These are phyloP conservation scores for Anniella stebbinsi DNA, from an alignment of 2,797 vertebrate species.

Conservation along the genomic window DNA sequence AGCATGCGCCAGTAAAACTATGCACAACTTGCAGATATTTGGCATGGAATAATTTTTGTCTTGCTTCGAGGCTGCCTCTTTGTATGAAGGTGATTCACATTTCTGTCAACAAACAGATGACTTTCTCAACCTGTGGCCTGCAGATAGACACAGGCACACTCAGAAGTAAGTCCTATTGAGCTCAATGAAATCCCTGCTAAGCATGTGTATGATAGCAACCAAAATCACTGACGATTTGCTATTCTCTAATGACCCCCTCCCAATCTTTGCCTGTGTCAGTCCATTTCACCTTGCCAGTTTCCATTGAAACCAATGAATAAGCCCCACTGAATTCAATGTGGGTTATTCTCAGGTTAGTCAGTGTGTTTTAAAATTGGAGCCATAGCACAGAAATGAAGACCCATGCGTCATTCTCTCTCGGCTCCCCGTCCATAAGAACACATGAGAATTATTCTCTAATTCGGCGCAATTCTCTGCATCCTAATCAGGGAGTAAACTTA, in stretches of 20 bases:
- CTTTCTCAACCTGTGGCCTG: neutral
- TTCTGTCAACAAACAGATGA: conserved; percentile 26
- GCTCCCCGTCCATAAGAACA: neutral
- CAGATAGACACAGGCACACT: neutral
- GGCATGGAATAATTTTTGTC: conserved; percentile 13
- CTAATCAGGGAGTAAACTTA: neutral
- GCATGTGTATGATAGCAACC: neutral
- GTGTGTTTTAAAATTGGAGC: neutral
- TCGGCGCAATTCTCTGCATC: neutral
- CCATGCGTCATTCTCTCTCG: neutral
- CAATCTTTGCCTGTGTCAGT: neutral
- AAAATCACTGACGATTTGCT: neutral
- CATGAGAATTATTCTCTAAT: neutral
- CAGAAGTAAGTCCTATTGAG: neutral
- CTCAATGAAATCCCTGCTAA: neutral
- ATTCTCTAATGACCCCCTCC: neutral
- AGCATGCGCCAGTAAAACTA: neutral
- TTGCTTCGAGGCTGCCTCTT: conserved; percentile 3
- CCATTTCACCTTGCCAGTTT: neutral
- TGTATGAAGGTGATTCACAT: neutral
- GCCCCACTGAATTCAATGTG: neutral
- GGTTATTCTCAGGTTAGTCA: too few species aligned
- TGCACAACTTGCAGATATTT: neutral
- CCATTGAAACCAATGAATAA: too few species aligned
- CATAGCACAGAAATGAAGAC: neutral